phyloP scores from a whole-genome alignment of 2,888 invertebrate genomes.

The Lacanobia wlatinum region DNA sequence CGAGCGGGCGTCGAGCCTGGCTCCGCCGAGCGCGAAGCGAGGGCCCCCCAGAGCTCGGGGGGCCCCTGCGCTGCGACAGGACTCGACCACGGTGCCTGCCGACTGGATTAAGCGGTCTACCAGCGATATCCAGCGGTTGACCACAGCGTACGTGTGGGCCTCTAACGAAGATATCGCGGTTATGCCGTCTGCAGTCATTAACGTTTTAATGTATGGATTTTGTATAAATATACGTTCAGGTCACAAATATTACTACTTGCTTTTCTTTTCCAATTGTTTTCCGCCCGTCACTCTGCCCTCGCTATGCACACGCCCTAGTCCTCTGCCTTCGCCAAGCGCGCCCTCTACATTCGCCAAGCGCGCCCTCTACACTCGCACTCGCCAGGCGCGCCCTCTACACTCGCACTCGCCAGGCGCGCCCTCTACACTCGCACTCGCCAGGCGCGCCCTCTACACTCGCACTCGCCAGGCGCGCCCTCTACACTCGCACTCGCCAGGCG shows the following conservation, averaged over 20 bases:
- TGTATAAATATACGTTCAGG: constrained; percentile 73
- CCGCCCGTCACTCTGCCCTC: too few species aligned
- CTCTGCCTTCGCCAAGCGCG: background rate
- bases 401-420: background rate
- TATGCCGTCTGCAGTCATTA: constrained; percentile 54
- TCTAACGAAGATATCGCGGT: constrained; percentile 50
- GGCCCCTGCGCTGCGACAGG: constrained; percentile 40
- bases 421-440: background rate
- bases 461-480: background rate
- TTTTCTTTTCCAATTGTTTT: too few species aligned
- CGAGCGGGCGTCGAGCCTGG: constrained; percentile 47
- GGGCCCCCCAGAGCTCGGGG: constrained; percentile 59
- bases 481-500: background rate
- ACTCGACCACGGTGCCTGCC: constrained; percentile 39
- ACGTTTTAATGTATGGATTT: constrained; percentile 67
- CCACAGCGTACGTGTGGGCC: constrained; percentile 37
- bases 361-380: background rate
- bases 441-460: background rate
- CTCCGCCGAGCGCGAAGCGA: constrained; percentile 50
- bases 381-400: background rate
- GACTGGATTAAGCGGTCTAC: constrained; percentile 29
- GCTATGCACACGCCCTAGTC: too few species aligned
- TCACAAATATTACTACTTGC: constrained; percentile 52
- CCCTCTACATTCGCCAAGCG: background rate
- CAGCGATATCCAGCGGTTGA: constrained; percentile 31